Evolutionary conservation across 2,797 vertebrate species (phyloP).

Genomic region (Telmatherina bonti): DNA sequence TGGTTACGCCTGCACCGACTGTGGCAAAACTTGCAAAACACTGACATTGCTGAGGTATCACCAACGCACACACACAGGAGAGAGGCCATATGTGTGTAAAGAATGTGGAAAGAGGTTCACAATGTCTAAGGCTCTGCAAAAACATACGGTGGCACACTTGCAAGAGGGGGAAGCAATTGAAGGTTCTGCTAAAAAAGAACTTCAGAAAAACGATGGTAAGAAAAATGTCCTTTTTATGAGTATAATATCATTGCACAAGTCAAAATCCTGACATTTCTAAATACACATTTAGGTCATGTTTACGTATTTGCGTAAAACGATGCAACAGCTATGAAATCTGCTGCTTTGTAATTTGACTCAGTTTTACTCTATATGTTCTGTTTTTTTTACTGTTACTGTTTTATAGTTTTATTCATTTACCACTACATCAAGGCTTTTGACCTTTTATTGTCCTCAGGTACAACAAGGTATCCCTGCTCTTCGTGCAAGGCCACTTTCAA

Average conservation of each 20-base stretch:
- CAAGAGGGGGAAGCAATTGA: conserved; percentile 52
- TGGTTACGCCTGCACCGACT: conserved; percentile 84
- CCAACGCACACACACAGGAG: conserved; percentile 85
- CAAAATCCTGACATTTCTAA: background rate
- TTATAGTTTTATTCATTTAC: background rate
- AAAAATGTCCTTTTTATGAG: background rate
- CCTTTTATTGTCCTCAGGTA: conserved; percentile 60
- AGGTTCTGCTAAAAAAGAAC: conserved; percentile 41
- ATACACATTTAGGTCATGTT: background rate
- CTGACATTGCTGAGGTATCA: conserved; percentile 86
- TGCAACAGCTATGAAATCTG: background rate
- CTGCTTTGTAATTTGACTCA: background rate
- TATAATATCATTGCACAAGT: background rate
- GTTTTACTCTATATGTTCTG: no score
- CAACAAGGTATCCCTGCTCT: conserved; percentile 73
- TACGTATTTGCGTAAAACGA: background rate
- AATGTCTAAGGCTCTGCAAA: conserved; percentile 81
- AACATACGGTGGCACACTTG: conserved; percentile 78
- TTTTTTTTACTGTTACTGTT: background rate
- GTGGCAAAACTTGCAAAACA: conserved; percentile 85
- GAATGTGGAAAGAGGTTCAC: conserved; percentile 85
- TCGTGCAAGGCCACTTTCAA: conserved; percentile 82
- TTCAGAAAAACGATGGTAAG: conserved; percentile 74
- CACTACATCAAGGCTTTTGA: conserved; percentile 5
- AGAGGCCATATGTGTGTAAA: conserved; percentile 83